phyloP scores from a whole-genome alignment of 64 coral and sea anemone species.

The Pocillopora damicornis region DNA sequence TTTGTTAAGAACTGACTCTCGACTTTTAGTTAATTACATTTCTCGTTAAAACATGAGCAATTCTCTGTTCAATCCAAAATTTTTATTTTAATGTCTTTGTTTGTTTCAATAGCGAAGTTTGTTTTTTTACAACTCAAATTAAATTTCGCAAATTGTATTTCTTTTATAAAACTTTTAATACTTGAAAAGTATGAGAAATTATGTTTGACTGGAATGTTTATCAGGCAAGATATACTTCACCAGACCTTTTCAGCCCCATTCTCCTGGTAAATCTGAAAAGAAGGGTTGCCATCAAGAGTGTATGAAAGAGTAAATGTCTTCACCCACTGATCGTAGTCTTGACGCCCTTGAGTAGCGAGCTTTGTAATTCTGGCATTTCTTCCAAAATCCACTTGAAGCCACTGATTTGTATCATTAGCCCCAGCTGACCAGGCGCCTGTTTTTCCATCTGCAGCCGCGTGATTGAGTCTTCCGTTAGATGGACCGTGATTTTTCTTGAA shows the following conservation, averaged over 20 bases:
- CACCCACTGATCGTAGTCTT: neutral
- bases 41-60: too few relatives aligned
- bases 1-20: too few relatives aligned
- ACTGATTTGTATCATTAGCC: neutral
- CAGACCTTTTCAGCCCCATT: neutral
- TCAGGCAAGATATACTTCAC: too few relatives aligned
- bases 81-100: too few relatives aligned
- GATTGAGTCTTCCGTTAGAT: neutral
- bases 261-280: neutral
- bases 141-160: too few relatives aligned
- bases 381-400: constrained; percentile 19
- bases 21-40: too few relatives aligned
- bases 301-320: neutral
- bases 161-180: too few relatives aligned
- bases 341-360: constrained; percentile 8
- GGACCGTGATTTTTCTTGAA: neutral
- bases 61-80: too few relatives aligned
- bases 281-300: neutral
- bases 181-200: too few relatives aligned
- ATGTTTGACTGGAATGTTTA: neutral
- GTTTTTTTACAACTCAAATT: too few relatives aligned
- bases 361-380: neutral
- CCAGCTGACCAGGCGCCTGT: neutral
- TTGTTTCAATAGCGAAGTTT: too few relatives aligned
- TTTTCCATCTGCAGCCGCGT: neutral